A percentile compares a stretch with the other conserved stretches of the same genome.
These are phyloP conservation scores for Caenorhabditis latens DNA, from an alignment of 1,140 invertebrate species.

Conservation along the genomic window DNA sequence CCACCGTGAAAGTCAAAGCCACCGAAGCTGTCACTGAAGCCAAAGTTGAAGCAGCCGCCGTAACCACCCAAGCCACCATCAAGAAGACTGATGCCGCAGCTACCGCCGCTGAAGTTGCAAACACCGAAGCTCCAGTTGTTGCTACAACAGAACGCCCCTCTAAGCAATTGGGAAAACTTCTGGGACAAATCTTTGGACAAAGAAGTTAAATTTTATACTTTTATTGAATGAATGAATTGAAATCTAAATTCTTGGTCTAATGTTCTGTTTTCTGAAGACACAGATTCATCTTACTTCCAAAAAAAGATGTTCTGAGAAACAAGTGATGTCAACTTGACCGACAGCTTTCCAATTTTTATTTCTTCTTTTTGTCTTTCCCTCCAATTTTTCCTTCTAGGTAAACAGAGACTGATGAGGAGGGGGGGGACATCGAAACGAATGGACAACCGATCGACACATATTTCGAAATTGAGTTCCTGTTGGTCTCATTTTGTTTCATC, in stretches of 20 bases:
- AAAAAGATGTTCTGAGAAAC: background rate
- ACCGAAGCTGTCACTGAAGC: background rate
- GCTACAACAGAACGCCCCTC: too few species aligned
- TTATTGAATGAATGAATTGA: too few species aligned
- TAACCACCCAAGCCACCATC: too few species aligned
- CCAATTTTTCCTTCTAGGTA: slow-evolving; percentile 1
- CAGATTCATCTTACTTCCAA: background rate
- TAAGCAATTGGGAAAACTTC: too few species aligned
- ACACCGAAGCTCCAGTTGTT: too few species aligned
- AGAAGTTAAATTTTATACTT: too few species aligned
- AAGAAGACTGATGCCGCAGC: too few species aligned
- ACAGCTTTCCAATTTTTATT: background rate
- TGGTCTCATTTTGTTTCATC: background rate
- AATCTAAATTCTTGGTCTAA: background rate
- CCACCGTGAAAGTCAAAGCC: too few species aligned
- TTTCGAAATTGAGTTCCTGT: background rate
- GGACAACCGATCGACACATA: background rate
- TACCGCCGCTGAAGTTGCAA: too few species aligned
- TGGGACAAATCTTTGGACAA: too few species aligned
- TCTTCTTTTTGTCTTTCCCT: background rate
- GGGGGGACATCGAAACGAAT: background rate
- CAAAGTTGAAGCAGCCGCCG: too few species aligned
- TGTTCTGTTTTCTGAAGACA: background rate
- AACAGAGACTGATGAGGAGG: slow-evolving; percentile 1
- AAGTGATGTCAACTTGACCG: slow-evolving; percentile 2